Base-by-base conservation (phyloP, 2,797 vertebrate genomes). In the Rhinichthys osculus region DNA sequence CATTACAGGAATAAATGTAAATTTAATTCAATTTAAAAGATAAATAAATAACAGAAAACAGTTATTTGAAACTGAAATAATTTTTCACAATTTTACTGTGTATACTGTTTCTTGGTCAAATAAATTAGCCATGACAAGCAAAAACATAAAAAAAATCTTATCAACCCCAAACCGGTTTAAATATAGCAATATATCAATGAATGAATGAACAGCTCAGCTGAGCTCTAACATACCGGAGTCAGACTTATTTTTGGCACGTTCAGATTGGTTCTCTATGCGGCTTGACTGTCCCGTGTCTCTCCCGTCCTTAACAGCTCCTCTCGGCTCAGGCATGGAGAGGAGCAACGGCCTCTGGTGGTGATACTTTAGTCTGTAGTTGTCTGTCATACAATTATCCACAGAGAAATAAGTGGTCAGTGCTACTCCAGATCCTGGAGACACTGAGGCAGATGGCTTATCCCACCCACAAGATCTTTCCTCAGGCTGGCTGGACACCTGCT, bases 361-460 rank as follows among this genome's bases (percentile, higher is more conserved):
- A 89, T 99, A 99, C 92, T 98, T 99, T 79, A 98, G 90, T 90
- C 98, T 96, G 89, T 99, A 99, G 0, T 97, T 99, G 91, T 99
- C 98, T 13, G 98, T 99, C 98, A 99, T 99, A 87, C 98, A 99
- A 90, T 96, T 97, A 87, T 99, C 98, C 83, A 99, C 98, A 0
- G 96, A 98, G 92, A 99, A 99, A 88, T 99, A 99, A 2, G 98
- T 99, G 0, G 98, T 99, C 50, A 97, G 93, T 16, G 97, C 95
- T 78, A 99, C 89, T 50, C 94, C 95, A n/a, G 97, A 96, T 9
- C 92, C 87, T 38, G 77, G 74, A 14, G 82, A 77, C 19, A 71
- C 67, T 21, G 69, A 1, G 89, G 86, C 14, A 82, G 87, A 85
- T 38, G 79, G 66, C 76, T 54, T 71, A 40, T 59, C 85, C 92